phyloP scores from a whole-genome alignment of 2,888 invertebrate genomes.

The Clistopyga incitator region DNA sequence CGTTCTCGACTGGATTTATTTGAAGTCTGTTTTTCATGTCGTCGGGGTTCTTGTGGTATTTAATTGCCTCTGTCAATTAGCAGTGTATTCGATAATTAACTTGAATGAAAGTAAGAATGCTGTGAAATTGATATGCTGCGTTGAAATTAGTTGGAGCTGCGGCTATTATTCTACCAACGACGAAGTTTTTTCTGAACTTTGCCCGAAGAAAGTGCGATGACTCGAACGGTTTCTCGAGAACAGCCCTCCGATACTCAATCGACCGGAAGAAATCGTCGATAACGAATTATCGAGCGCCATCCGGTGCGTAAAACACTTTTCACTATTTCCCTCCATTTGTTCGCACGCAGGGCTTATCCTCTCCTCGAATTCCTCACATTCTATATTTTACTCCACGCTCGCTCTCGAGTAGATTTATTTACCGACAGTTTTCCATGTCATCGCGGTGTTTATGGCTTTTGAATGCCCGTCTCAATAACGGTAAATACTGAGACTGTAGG shows the following conservation, averaged over 20 bases:
- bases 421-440: not conserved
- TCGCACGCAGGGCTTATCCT: not conserved
- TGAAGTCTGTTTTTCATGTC: not conserved
- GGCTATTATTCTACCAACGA: not conserved
- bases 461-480: not conserved
- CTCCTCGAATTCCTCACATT: not conserved
- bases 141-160: slow-evolving; percentile 39
- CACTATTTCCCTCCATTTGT: slow-evolving; percentile 17
- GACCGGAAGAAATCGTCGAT: not conserved
- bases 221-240: not conserved
- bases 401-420: not conserved
- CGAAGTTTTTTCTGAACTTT: not conserved
- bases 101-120: no score
- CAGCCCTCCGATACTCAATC: not conserved
- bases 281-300: slow-evolving; percentile 21
- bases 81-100: no score
- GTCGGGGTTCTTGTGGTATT: not conserved
- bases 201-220: not conserved
- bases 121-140: no score
- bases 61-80: not conserved
- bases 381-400: not conserved
- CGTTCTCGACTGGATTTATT: not conserved
- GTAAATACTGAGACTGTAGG: no score
- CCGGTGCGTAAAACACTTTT: not conserved
- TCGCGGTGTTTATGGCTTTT: not conserved